Evolutionary conservation across 2,113 vertebrate species (phyloP).

Genomic region (Fukomys damarensis): DNA sequence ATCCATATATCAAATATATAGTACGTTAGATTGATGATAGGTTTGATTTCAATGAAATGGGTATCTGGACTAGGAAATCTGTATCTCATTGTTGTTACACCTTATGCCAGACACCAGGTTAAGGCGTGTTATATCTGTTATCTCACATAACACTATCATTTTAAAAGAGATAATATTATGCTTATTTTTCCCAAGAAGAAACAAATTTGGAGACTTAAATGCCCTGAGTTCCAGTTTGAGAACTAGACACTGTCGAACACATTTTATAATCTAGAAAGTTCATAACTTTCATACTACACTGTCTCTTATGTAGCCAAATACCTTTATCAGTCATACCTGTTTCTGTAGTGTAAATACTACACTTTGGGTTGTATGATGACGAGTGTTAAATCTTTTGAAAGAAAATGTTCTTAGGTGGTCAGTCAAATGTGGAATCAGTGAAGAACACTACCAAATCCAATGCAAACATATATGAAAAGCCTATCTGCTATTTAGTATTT

Average conservation of each 20-base stretch:
- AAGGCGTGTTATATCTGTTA: neutral
- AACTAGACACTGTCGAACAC: neutral
- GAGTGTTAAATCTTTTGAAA: neutral
- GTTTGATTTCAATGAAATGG: neutral
- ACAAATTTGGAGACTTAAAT: neutral
- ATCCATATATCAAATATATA: neutral
- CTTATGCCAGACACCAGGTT: neutral
- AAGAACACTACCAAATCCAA: neutral
- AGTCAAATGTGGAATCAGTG: neutral
- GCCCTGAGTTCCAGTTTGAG: neutral
- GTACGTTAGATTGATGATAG: neutral
- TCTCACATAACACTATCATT: neutral
- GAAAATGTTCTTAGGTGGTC: neutral
- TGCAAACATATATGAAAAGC: neutral
- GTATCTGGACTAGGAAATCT: neutral
- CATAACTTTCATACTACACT: neutral
- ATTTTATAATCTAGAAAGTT: constrained; percentile 16
- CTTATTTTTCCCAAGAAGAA: neutral
- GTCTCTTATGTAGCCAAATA: neutral
- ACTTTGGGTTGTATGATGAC: neutral
- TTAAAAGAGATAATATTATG: neutral
- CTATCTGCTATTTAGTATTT: neutral
- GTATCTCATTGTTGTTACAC: neutral
- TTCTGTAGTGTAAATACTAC: constrained; percentile 3
- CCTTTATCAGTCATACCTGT: neutral